These are phyloP conservation scores for Aplochiton taeniatus DNA, from an alignment of 2,797 vertebrate genomes.

Conservation along the genomic window DNA sequence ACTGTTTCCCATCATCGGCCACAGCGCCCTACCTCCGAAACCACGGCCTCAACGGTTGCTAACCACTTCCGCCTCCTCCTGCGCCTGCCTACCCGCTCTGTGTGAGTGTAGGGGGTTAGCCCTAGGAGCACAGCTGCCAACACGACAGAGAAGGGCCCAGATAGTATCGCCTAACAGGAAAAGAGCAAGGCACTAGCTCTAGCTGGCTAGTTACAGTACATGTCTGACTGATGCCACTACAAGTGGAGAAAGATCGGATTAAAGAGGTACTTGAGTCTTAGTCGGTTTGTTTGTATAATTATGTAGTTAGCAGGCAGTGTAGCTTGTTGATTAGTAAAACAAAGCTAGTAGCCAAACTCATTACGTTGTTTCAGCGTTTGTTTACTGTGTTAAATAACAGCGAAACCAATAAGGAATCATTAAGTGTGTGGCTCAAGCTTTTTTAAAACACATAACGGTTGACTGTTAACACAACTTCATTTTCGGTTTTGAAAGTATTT, in stretches of 20 bases:
- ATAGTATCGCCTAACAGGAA: constrained; percentile 82
- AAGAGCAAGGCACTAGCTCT: constrained; percentile 56
- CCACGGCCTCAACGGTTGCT: constrained; percentile 89
- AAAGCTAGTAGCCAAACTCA: no score
- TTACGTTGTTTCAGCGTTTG: no score
- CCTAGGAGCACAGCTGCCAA: constrained; percentile 70
- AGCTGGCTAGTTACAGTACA: constrained; percentile 37
- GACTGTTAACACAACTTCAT: no score
- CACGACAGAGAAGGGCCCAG: constrained; percentile 56
- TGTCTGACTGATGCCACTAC: not conserved
- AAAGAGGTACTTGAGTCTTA: not conserved
- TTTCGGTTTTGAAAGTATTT: no score
- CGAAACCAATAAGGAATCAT: no score
- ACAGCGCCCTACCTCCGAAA: constrained; percentile 87
- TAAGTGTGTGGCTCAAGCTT: no score
- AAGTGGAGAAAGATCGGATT: not conserved
- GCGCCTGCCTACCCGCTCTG: constrained; percentile 27
- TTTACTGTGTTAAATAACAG: no score
- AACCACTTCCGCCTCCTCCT: constrained; percentile 89
- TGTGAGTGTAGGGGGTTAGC: constrained; percentile 46
- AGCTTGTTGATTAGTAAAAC: no score
- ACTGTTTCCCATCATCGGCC: constrained; percentile 90
- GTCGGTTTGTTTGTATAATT: no score
- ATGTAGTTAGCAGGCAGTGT: no score
- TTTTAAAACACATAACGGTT: no score